Conservation (phyloP, 2,113 vertebrate genomes). For the Steatornis caripensis region DNA sequence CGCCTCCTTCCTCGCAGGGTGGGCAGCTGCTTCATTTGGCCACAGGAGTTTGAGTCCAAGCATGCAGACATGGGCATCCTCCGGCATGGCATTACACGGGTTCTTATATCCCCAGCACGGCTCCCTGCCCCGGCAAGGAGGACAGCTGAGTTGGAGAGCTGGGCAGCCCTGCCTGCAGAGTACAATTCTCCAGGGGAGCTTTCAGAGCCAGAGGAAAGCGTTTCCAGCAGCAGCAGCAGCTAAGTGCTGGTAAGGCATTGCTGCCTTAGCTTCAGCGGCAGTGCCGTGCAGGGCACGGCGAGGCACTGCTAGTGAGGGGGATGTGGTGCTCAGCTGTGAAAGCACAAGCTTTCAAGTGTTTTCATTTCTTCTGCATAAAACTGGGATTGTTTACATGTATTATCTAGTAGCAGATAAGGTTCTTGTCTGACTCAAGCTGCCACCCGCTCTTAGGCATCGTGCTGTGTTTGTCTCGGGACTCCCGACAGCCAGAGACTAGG, state of each 20-base stretch:
- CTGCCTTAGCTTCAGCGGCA: neutral
- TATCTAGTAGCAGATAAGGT: slow-evolving; percentile 46
- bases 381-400: slow-evolving; percentile 34
- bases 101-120: neutral
- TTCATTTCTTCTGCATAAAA: slow-evolving; percentile 23
- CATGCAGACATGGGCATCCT: neutral
- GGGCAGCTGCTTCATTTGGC: neutral
- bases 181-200: neutral
- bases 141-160: neutral
- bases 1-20: neutral
- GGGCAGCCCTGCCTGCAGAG: neutral
- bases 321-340: neutral
- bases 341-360: slow-evolving; percentile 18
- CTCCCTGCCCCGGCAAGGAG: neutral
- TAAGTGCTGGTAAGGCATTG: neutral
- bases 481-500: neutral
- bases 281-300: neutral
- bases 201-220: neutral
- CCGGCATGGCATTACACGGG: rapidly evolving
- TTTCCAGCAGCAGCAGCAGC: neutral
- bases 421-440: slow-evolving; percentile 24
- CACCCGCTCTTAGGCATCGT: neutral
- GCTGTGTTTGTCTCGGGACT: neutral
- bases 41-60: neutral
- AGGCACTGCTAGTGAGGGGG: neutral